Base-by-base conservation (phyloP, 92 coral and sea anemone genomes). In the Paramuricea clavata region DNA sequence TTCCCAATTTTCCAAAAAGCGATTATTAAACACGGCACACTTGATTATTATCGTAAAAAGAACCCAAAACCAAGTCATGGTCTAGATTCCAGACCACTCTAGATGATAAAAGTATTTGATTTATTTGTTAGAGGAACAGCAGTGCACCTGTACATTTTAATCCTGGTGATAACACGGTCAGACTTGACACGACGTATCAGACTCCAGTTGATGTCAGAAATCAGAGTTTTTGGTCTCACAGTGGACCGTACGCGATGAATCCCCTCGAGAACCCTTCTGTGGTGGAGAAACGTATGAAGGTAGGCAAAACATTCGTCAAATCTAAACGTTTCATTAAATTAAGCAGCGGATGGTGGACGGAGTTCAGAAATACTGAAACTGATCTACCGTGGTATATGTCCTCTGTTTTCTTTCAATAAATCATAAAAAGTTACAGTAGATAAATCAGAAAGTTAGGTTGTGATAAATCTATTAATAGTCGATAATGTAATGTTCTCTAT, bases 261-360 rank as follows among this genome's bases (percentile, higher is more conserved):
- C n/a, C n/a, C n/a, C n/a, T n/a, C n/a, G n/a, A 90, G 81, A 91
- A 95, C 78, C 94, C 89, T 1, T 83, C 70, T 27, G 81, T 92
- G 2, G 95, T 90, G 28, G 61, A 61, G 35, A 95, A 90, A 85
- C 82, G 97, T n/a, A n/a, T n/a, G 23, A 93, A 92, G 97, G 98
- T 93, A 8, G 86, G 31, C 23, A 44, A 15, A 34, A 22, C 32
- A 25, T 49, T 57, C n/a, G n/a, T n/a, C n/a, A n/a, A n/a, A n/a
- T n/a, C n/a, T n/a, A n/a, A n/a, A n/a, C n/a, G n/a, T n/a, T n/a
- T n/a, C n/a, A n/a, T n/a, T n/a, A n/a, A n/a, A n/a, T n/a, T n/a
- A n/a, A n/a, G n/a, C 39, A 12, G n/a, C n/a, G n/a, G 62, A 17
- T 77, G 54, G 31, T 22, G n/a, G n/a, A n/a, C n/a, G n/a, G 31